phyloP scores from a whole-genome alignment of 1,140 invertebrate species.

The Ips nitidus region DNA sequence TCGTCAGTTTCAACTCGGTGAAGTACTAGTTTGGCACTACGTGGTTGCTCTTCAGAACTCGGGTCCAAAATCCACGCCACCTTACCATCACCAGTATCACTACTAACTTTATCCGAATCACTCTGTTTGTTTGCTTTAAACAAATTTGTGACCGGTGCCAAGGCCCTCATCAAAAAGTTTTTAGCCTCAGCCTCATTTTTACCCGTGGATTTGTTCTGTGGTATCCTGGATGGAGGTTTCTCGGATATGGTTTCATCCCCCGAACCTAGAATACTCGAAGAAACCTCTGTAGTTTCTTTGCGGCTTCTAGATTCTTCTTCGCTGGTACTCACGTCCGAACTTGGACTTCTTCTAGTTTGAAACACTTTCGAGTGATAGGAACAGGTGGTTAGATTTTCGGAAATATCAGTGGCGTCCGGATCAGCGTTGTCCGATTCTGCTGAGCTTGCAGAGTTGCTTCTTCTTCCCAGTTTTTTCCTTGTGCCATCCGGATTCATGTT shows the following conservation, averaged over 20 bases:
- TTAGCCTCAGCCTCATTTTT: constrained; percentile 66
- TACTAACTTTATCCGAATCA: not conserved
- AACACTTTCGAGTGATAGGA: constrained; percentile 43
- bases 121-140: constrained; percentile 58
- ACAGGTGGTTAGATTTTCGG: constrained; percentile 47
- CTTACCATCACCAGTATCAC: constrained; percentile 32
- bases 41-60: constrained; percentile 26
- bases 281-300: constrained; percentile 43
- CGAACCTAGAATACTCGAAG: constrained; percentile 51
- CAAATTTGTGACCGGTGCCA: constrained; percentile 67
- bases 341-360: constrained; percentile 51
- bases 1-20: constrained; percentile 28
- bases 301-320: constrained; percentile 56
- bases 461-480: constrained; percentile 49
- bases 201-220: constrained; percentile 52
- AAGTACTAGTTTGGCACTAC: constrained; percentile 31
- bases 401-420: constrained; percentile 48
- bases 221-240: constrained; percentile 56
- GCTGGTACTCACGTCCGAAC: constrained; percentile 52
- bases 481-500: constrained; percentile 65
- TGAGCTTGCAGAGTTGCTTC: constrained; percentile 58
- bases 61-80: constrained; percentile 41
- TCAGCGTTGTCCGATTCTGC: constrained; percentile 55
- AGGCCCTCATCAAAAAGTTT: constrained; percentile 68
- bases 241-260: constrained; percentile 61